Base-by-base conservation (phyloP, 1,140 invertebrate species). In the Patella vulgata region DNA sequence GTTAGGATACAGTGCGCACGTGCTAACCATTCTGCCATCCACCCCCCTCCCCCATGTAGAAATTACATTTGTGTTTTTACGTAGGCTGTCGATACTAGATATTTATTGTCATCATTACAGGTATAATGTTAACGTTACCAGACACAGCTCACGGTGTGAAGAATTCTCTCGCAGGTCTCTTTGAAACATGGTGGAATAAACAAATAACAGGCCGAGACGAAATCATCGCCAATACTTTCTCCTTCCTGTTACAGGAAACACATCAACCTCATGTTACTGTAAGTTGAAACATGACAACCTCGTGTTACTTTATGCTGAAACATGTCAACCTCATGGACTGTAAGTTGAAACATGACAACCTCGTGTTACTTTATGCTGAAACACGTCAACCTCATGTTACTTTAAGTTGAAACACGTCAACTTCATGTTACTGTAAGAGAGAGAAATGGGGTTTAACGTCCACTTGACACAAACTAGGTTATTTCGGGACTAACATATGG, bases 171-270 rank as follows among this genome's bases (percentile, higher is more conserved):
- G 48, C 64, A 3, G 50, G 54, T 11, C n/a, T 79, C 36, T 78
- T 73, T 70, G 78, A 80, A 51, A 33, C 17, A 0, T 80, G 76
- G 71, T 80, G 76, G 73, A 40, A 50, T 9, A 60, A 50, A n/a
- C 44, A 64, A 0, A 17, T 73, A 8, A 40, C 57, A 14, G 71
- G 75, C 1, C 36, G 65, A 31, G 73, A 78, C 53, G 68, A 78
- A 12, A 31, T 80, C 9, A 54, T 71, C 4, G 50, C 59, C 11
- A 72, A 77, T 31, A 75, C 78, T 17, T 25, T 80, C 9, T 43
- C 68, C 12, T 77, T 71, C 47, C 56, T 80, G 9, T 40, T 80
- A 31, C 50, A 66, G 42, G 54, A 64, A 30, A 74, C 66, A 51
- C 52, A 72, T 11, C 59, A 57, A 19, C 44, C 67, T 8, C 63